Evolutionary conservation across 2,797 vertebrate species (phyloP).

Genomic region (Tenualosa thibaudeaui): DNA sequence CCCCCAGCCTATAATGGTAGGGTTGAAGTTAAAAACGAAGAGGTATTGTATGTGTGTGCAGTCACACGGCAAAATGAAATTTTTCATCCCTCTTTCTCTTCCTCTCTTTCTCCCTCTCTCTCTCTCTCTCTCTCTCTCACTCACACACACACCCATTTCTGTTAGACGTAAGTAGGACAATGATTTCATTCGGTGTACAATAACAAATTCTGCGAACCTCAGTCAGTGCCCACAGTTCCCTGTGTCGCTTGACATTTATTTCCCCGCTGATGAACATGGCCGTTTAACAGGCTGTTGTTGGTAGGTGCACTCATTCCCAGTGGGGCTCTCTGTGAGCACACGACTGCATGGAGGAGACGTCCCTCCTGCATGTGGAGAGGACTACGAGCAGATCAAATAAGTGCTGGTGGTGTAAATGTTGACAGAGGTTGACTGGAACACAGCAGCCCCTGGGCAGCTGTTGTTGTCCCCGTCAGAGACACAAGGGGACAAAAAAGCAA

Average conservation of each 20-base stretch:
- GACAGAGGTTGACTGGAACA: constrained; percentile 40
- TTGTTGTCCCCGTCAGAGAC: constrained; percentile 30
- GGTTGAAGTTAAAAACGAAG: too few species aligned
- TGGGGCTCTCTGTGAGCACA: constrained; percentile 9
- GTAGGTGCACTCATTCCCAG: constrained; percentile 25
- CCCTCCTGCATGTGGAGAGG: background rate
- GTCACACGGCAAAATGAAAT: background rate
- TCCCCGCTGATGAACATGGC: background rate
- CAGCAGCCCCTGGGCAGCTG: constrained; percentile 15
- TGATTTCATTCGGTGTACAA: background rate
- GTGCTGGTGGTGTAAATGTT: constrained; percentile 42
- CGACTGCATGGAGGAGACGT: background rate
- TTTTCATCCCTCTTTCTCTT: background rate
- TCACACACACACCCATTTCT: constrained; percentile 23
- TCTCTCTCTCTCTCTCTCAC: constrained; percentile 24
- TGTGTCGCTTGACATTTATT: background rate
- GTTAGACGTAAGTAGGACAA: constrained; percentile 41
- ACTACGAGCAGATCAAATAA: background rate
- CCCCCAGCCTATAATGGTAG: too few species aligned
- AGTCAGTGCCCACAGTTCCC: background rate
- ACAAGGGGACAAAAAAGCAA: background rate
- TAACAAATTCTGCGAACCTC: too few species aligned
- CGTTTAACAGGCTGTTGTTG: background rate
- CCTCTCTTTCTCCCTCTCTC: constrained; percentile 9
- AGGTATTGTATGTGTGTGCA: background rate